Conservation (phyloP, 2,797 vertebrate species). For the Chaetophractus vellerosus region DNA sequence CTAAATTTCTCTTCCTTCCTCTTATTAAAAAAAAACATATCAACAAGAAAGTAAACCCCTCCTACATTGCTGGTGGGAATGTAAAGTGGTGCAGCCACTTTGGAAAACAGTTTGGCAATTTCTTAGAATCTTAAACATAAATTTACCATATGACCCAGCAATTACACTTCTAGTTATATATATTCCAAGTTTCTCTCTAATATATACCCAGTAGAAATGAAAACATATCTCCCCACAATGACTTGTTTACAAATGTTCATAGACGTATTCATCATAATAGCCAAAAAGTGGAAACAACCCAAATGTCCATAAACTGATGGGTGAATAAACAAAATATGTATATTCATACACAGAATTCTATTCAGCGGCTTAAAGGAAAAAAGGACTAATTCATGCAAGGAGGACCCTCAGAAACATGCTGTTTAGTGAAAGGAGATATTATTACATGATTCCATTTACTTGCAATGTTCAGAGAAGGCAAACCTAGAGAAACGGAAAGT, state of each 20-base stretch:
- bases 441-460: background rate
- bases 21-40: background rate
- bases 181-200: no score
- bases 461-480: constrained; percentile 36
- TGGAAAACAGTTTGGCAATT: constrained; percentile 8
- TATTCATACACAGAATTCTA: background rate
- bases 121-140: constrained; percentile 50
- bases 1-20: constrained; percentile 49
- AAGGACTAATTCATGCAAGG: background rate
- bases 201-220: background rate
- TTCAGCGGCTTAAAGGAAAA: background rate
- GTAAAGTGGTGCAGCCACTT: background rate
- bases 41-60: background rate
- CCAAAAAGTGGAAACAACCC: background rate
- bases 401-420: no score
- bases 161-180: background rate
- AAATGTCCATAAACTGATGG: background rate
- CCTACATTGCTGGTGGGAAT: background rate
- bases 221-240: background rate
- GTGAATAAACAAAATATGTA: background rate
- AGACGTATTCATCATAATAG: background rate
- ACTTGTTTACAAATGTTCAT: background rate
- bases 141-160: background rate
- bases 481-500: background rate
- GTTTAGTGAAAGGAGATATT: background rate